phyloP scores from a whole-genome alignment of 2,888 invertebrate species.

The Notodonta dromedarius region DNA sequence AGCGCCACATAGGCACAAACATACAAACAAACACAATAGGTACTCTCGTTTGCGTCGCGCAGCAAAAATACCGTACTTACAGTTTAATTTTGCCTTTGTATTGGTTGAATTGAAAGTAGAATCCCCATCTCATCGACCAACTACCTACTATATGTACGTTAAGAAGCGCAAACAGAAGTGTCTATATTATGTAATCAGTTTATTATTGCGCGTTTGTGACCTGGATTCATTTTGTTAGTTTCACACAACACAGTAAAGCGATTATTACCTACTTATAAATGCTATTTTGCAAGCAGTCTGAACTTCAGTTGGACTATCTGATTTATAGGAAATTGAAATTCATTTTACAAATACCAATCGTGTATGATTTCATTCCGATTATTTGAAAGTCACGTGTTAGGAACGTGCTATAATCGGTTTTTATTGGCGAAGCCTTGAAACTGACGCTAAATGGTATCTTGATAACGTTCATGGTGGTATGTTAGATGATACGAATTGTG shows the following conservation, averaged over 20 bases:
- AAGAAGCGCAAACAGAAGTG: neutral
- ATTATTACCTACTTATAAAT: neutral
- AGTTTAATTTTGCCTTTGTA: too few relatives aligned
- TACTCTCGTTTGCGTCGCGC: too few relatives aligned
- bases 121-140: too few relatives aligned
- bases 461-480: conserved; percentile 17
- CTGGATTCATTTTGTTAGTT: neutral
- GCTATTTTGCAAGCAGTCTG: neutral
- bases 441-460: conserved; percentile 22
- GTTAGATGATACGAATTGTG: too few relatives aligned
- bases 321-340: neutral
- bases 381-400: conserved; percentile 9
- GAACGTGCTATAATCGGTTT: conserved; percentile 26
- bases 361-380: neutral
- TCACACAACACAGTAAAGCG: neutral
- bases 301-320: neutral
- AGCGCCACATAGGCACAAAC: too few relatives aligned
- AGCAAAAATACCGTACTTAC: too few relatives aligned
- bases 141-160: too few relatives aligned
- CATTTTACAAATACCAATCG: neutral
- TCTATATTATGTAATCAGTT: neutral
- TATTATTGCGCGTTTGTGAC: neutral
- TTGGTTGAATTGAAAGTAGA: too few relatives aligned
- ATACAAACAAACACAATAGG: too few relatives aligned
- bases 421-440: conserved; percentile 34